Conservation (phyloP, 2,113 vertebrate genomes). For the Gnathonemus longibarbis region DNA sequence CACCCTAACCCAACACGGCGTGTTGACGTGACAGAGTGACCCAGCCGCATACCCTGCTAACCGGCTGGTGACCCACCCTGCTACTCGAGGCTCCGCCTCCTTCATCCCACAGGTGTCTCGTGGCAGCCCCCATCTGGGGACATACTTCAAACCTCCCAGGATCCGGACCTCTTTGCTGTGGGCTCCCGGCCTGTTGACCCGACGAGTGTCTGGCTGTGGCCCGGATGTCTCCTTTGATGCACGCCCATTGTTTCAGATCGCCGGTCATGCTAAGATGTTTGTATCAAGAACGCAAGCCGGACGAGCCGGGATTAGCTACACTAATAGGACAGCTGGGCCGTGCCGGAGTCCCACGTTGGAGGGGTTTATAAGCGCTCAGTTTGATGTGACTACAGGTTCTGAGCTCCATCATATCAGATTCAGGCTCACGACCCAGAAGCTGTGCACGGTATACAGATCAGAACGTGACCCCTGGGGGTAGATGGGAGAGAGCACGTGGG, state of each 20-base stretch:
- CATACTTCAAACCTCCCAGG: not conserved
- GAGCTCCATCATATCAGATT: not conserved
- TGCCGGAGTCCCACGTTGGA: not conserved
- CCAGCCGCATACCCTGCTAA: not conserved
- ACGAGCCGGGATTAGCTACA: not conserved
- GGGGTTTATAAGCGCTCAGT: not conserved
- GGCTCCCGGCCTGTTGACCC: not conserved
- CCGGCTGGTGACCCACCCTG: not conserved
- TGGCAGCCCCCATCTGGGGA: not conserved
- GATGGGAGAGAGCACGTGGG: not conserved
- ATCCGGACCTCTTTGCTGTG: not conserved
- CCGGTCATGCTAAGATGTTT: not conserved
- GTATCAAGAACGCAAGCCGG: not conserved
- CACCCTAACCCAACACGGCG: not conserved
- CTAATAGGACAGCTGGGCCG: not conserved
- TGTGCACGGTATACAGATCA: not conserved
- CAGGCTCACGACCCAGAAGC: not conserved
- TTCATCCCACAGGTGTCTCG: not conserved
- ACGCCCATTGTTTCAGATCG: not conserved
- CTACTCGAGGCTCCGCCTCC: not conserved
- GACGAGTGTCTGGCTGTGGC: not conserved
- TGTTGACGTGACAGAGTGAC: not conserved
- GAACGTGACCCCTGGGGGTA: not conserved
- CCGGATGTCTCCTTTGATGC: not conserved
- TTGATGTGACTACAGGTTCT: not conserved